These are phyloP conservation scores for Drosophila chauvacae DNA, from an alignment of 1,140 invertebrate genomes.

Conservation along the genomic window DNA sequence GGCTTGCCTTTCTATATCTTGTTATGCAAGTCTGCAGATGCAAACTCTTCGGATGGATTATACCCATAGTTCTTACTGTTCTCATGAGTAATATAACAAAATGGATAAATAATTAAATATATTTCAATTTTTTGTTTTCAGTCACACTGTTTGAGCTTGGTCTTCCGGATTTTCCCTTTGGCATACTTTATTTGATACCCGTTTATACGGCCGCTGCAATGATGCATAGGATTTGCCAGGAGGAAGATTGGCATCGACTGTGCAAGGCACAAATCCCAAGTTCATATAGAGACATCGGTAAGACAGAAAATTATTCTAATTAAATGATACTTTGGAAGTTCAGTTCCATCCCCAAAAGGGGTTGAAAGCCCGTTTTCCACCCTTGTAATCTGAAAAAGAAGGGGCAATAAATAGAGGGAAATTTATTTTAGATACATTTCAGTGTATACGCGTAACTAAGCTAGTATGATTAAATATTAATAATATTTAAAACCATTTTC, in stretches of 20 bases:
- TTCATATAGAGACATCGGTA: conserved; percentile 2
- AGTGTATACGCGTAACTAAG: background rate
- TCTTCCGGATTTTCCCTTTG: conserved; percentile 6
- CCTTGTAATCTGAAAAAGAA: conserved; percentile 1
- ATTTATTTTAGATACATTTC: conserved; percentile 1
- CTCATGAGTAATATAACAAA: conserved; percentile 4
- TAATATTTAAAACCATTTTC: background rate
- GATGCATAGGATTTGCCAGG: conserved; percentile 15
- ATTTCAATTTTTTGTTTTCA: background rate
- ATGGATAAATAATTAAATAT: background rate
- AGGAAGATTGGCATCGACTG: background rate
- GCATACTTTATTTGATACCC: conserved; percentile 9
- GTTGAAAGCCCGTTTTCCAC: conserved; percentile 2
- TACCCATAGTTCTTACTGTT: conserved; percentile 12
- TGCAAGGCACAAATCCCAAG: background rate
- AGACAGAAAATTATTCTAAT: conserved; percentile 10
- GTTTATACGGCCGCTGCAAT: conserved; percentile 1
- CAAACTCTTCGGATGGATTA: conserved; percentile 22
- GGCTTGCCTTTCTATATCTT: conserved; percentile 28
- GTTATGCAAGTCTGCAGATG: conserved; percentile 17
- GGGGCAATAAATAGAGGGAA: conserved; percentile 36
- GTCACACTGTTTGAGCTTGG: conserved; percentile 10
- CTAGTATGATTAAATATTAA: background rate
- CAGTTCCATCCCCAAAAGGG: conserved; percentile 7
- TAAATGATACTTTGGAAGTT: background rate